phyloP scores from a whole-genome alignment of 2,888 invertebrate genomes.

The Zootermopsis nevadensis region DNA sequence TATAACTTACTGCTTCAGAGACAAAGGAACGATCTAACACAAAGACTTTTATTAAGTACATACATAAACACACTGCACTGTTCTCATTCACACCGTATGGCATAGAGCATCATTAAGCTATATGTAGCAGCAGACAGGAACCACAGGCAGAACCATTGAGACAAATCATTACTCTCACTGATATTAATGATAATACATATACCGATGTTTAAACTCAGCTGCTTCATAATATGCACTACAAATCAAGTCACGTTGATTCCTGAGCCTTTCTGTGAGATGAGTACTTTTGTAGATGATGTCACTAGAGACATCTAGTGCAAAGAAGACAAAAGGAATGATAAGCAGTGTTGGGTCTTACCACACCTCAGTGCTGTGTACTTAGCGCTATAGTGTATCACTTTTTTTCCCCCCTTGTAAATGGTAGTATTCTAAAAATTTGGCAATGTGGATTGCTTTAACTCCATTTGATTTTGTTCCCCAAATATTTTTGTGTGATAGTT shows the following conservation, averaged over 20 bases:
- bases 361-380: constrained; percentile 15
- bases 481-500: constrained; percentile 26
- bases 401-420: constrained; percentile 5
- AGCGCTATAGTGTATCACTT: constrained; percentile 26
- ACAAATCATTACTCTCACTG: constrained; percentile 30
- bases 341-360: constrained; percentile 31
- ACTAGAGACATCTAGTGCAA: constrained; percentile 34
- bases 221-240: constrained; percentile 40
- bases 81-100: constrained; percentile 14
- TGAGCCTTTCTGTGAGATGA: constrained; percentile 36
- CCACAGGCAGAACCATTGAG: constrained; percentile 9
- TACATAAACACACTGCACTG: constrained; percentile 5
- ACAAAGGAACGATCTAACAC: constrained; percentile 37
- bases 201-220: constrained; percentile 24
- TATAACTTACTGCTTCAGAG: constrained; percentile 34
- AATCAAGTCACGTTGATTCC: constrained; percentile 34
- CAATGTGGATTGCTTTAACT: not conserved
- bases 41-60: constrained; percentile 12
- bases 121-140: constrained; percentile 13
- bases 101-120: constrained; percentile 13
- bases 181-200: constrained; percentile 38
- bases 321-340: constrained; percentile 2
- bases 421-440: constrained; percentile 8
- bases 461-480: constrained; percentile 9
- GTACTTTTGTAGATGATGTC: constrained; percentile 45